phyloP scores from a whole-genome alignment of 2,797 vertebrate genomes.

The Syncerus caffer region DNA sequence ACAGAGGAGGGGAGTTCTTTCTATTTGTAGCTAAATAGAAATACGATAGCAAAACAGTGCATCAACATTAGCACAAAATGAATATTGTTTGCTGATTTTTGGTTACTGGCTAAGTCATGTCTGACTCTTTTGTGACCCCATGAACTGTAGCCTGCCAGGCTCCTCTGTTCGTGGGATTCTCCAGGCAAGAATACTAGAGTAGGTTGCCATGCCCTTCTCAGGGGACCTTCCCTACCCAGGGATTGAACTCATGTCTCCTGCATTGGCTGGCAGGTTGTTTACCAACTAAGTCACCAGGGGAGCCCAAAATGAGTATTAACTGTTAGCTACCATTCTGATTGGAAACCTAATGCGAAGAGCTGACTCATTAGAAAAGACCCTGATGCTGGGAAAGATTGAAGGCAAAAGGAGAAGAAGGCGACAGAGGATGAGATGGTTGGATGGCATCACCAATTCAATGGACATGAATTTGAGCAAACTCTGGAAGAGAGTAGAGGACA shows the following conservation, averaged over 20 bases:
- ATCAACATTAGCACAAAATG: neutral
- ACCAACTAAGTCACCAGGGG: neutral
- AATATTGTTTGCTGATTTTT: neutral
- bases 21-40: neutral
- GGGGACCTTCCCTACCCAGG: neutral
- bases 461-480: neutral
- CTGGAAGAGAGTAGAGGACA: neutral
- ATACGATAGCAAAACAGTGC: neutral
- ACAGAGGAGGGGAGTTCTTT: neutral
- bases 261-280: neutral
- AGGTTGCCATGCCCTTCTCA: neutral
- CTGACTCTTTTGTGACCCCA: neutral
- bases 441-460: neutral
- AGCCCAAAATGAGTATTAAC: neutral
- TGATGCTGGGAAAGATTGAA: neutral
- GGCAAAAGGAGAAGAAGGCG: neutral
- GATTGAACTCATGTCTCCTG: neutral
- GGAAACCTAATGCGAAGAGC: neutral
- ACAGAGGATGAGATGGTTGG: neutral
- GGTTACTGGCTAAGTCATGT: neutral
- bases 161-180: neutral
- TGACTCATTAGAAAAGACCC: neutral
- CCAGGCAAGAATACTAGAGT: neutral
- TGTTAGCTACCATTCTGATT: neutral
- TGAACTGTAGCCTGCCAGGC: neutral